phyloP scores from a whole-genome alignment of 2,113 vertebrate species.

The Melanostigma gelatinosum region DNA sequence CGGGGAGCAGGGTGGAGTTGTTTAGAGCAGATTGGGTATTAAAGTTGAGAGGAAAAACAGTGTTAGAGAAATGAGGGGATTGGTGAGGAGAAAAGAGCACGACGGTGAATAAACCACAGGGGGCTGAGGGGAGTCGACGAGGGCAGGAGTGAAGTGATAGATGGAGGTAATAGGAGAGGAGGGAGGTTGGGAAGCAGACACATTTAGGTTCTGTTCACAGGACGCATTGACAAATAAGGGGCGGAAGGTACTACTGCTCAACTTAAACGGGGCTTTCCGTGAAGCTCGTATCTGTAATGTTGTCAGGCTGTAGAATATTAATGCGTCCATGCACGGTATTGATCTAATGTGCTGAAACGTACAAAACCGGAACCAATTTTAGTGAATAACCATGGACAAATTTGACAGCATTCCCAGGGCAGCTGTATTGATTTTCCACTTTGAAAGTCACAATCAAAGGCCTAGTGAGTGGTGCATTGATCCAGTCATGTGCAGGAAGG shows the following conservation, averaged over 20 bases:
- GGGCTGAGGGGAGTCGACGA: slow-evolving; percentile 39
- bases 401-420: not conserved
- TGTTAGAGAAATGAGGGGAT: slow-evolving; percentile 28
- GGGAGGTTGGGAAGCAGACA: slow-evolving; percentile 36
- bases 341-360: not conserved
- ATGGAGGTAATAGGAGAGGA: slow-evolving; percentile 31
- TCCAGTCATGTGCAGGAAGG: not conserved
- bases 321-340: not conserved
- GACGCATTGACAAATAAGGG: slow-evolving; percentile 26
- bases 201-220: slow-evolving; percentile 50
- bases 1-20: slow-evolving; percentile 46
- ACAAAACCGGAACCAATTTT: not conserved
- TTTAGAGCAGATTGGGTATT: slow-evolving; percentile 58
- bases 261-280: not conserved
- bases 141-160: slow-evolving; percentile 22
- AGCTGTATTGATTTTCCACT: not conserved
- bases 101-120: slow-evolving; percentile 16
- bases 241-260: not conserved
- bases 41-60: slow-evolving; percentile 40
- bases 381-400: not conserved
- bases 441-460: not conserved
- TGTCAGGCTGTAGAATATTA: not conserved
- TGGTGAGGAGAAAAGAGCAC: slow-evolving; percentile 27
- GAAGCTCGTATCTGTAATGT: not conserved
- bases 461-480: not conserved